phyloP scores from a whole-genome alignment of 2,113 vertebrate species.

The Zonotrichia leucophrys region DNA sequence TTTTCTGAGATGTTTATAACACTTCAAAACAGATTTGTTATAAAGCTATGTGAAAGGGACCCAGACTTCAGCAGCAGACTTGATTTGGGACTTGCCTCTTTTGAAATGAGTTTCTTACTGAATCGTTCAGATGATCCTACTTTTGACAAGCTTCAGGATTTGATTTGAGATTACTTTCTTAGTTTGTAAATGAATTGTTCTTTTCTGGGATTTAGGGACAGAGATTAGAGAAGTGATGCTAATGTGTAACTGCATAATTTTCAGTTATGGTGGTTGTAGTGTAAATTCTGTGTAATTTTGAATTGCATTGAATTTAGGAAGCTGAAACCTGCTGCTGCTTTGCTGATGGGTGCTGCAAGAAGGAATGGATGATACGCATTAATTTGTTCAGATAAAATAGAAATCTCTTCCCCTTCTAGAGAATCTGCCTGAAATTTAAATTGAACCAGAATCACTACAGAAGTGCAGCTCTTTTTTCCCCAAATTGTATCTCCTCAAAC shows the following conservation, averaged over 20 bases:
- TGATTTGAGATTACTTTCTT: constrained; percentile 7
- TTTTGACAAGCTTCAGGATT: constrained; percentile 25
- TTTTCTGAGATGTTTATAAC: not conserved
- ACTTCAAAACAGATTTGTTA: not conserved
- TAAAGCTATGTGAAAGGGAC: not conserved
- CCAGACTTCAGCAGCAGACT: not conserved
- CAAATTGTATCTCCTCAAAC: not conserved
- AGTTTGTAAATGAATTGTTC: constrained; percentile 19
- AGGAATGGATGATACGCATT: not conserved
- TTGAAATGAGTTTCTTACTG: not conserved
- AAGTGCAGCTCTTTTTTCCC: not conserved
- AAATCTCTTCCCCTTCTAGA: not conserved
- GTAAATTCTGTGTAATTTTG: constrained; percentile 3
- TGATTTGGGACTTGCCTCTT: not conserved
- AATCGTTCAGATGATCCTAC: not conserved
- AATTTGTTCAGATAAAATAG: constrained; percentile 24
- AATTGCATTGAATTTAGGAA: constrained; percentile 12
- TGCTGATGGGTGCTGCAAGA: not conserved
- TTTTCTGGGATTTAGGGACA: constrained; percentile 10
- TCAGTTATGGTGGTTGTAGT: not conserved
- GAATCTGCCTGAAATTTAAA: not conserved
- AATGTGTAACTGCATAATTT: not conserved
- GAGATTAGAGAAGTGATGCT: constrained; percentile 4
- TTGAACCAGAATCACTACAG: not conserved
- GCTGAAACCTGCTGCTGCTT: constrained; percentile 10